Conservation (phyloP, 2,888 invertebrate species). For the Vesta saturnalis region DNA sequence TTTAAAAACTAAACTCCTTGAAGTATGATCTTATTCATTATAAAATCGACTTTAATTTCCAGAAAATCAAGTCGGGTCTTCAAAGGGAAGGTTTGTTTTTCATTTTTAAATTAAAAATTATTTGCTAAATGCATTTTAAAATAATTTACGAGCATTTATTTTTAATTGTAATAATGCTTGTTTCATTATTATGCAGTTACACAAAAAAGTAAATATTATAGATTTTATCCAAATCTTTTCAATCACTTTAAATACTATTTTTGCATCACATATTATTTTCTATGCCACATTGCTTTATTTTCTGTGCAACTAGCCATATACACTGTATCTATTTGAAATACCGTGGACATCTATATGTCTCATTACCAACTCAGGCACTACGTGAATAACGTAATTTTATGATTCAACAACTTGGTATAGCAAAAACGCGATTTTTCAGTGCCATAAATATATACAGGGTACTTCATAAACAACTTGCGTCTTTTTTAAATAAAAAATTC, state of each 20-base stretch:
- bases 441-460: no score
- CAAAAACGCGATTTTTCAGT: no score
- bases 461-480: no score
- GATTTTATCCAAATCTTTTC: neutral
- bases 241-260: neutral
- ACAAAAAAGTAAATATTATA: neutral
- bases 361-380: no score
- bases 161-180: neutral
- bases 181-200: neutral
- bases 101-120: conserved; percentile 36
- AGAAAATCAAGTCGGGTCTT: conserved; percentile 61
- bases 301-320: no score
- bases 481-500: no score
- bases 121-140: conserved; percentile 38
- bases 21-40: conserved; percentile 3
- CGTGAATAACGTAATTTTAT: no score
- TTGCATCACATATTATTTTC: neutral
- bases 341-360: no score
- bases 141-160: conserved; percentile 7
- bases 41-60: conserved; percentile 56
- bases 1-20: no score
- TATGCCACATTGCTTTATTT: no score
- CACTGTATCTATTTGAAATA: no score
- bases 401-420: no score
- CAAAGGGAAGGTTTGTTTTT: conserved; percentile 62